A percentile compares a stretch with the other conserved stretches of the same genome.
Conservation (phyloP, 2,113 vertebrate species). For the Oostethus manadensis region DNA sequence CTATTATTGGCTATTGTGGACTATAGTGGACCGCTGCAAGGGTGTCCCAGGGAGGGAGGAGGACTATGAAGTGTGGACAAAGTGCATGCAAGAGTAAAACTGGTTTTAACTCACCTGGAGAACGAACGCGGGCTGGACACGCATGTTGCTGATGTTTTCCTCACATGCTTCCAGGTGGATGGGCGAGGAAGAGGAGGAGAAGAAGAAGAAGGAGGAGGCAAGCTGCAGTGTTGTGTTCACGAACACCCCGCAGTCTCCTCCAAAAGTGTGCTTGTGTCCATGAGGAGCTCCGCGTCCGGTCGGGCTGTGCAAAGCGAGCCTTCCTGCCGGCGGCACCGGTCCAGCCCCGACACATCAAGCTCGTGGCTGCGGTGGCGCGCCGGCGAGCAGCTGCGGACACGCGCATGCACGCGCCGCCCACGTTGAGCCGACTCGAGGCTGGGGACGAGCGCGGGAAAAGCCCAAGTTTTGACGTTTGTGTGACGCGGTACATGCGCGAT, state of each 20-base stretch:
- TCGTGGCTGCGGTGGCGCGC: constrained; percentile 15
- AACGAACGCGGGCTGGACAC: not conserved
- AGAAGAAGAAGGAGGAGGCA: not conserved
- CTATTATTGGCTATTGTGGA: no score
- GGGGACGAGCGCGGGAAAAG: no score
- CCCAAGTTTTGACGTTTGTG: no score
- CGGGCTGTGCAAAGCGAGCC: not conserved
- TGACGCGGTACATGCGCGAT: no score
- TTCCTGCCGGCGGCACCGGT: not conserved
- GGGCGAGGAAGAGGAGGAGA: not conserved
- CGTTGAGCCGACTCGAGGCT: constrained; percentile 33
- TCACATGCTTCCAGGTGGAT: not conserved
- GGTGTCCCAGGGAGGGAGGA: no score
- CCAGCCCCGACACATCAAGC: constrained; percentile 16
- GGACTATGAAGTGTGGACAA: no score
- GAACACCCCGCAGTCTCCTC: no score
- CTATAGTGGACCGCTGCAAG: no score
- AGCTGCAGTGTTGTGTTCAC: not conserved
- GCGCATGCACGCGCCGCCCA: constrained; percentile 52
- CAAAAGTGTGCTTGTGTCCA: no score
- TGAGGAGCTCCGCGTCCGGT: not conserved
- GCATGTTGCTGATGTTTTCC: not conserved
- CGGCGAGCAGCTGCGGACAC: constrained; percentile 13
- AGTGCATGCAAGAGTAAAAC: no score
- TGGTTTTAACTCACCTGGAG: not conserved